Evolutionary conservation across 2,888 invertebrate genomes (phyloP), one percentile per base, ranked within the genome.

Genomic region (Lumbricus terrestris): DNA sequence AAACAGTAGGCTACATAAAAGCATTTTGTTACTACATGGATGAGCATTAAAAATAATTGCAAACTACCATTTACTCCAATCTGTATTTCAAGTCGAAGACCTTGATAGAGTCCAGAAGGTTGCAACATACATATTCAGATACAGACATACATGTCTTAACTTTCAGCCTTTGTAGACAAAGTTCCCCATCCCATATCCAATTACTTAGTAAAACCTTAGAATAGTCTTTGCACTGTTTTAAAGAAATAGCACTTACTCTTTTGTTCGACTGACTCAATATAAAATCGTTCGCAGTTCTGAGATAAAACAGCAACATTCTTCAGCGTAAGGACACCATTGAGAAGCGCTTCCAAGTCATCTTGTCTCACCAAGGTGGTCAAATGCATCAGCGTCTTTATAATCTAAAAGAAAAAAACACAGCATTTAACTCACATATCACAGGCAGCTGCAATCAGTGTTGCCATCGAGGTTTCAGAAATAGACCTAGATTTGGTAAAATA

Each of bases 321-420:
- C 6, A 29, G 6, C 16, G 20, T 23, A 35, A 85, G 85, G 37
- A 85, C 37, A 85, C 34, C 20, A 35, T 85, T 20, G 35, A 20
- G 82, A 34, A 82, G 82, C 23, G 1, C 18, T n/a, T 82, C 93
- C 20, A 97, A 95, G 94, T 97, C 97, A 0, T 96, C 95, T 6
- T 94, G 94, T 0, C 95, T 95, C 0, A 97, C 95, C 13, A 96
- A 94, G 47, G 96, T 96, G 91, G 97, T 96, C 90, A 97, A 94
- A 94, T 97, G 97, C 42, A 97, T 96, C 15, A 97, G 95, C 0
- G 97, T 96, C 38, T 97, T 95, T 15, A 85, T 42, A 37, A 89
- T 82, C 89, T 89, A 82, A 33, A 35, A 29, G 13, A 18, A n/a
- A n/a, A n/a, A 6, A 38, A 34, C 35, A 82, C 6, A 33, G 6